phyloP scores from a whole-genome alignment of 2,113 vertebrate genomes.

The Hemicordylus capensis region DNA sequence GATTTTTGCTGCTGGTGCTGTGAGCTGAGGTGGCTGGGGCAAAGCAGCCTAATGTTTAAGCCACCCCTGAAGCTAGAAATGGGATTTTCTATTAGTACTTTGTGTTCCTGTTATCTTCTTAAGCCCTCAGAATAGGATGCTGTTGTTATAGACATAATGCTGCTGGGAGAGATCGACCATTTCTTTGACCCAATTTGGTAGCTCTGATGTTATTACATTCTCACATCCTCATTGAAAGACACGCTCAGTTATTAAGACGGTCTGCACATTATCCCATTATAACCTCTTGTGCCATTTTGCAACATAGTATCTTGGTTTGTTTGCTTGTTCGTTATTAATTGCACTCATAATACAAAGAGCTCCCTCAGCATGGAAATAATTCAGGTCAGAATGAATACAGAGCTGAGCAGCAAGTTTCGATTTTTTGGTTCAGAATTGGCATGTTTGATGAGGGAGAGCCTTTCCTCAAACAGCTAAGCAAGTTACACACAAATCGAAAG shows the following conservation, averaged over 20 bases:
- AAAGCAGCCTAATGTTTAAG: background rate
- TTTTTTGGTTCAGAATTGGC: background rate
- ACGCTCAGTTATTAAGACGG: background rate
- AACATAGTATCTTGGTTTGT: background rate
- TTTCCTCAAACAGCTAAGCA: background rate
- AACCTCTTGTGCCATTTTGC: fast-evolving
- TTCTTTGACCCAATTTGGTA: background rate
- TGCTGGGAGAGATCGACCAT: background rate
- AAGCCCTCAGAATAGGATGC: background rate
- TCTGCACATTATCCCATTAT: background rate
- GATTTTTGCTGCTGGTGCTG: background rate
- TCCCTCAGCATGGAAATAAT: constrained; percentile 12
- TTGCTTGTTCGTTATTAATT: background rate
- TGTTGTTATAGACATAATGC: background rate
- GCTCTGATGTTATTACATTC: background rate
- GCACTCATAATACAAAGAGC: fast-evolving
- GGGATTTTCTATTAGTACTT: background rate
- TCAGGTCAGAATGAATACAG: constrained; percentile 3
- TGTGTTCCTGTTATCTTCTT: background rate
- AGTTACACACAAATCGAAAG: background rate
- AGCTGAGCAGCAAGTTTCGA: background rate
- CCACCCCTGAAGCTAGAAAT: background rate
- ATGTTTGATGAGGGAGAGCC: background rate
- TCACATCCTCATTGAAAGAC: background rate
- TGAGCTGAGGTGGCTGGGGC: background rate